phyloP scores from a whole-genome alignment of 2,797 vertebrate genomes.

The Gymnopithys bicolor region DNA sequence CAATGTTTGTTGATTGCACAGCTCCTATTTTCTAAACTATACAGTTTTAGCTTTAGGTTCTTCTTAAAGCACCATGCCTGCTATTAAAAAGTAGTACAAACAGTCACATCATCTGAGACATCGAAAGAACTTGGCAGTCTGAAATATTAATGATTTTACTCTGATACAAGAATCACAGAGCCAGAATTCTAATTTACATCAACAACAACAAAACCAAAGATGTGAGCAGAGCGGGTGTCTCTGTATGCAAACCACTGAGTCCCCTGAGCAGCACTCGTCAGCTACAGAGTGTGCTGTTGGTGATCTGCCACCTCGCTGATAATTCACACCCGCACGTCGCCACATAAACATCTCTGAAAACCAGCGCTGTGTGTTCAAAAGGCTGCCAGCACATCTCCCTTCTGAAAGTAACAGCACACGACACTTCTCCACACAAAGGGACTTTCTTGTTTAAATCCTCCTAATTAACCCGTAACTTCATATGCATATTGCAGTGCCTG shows the following conservation, averaged over 20 bases:
- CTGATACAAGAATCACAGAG: background rate
- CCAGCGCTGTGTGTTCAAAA: background rate
- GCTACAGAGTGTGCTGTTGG: background rate
- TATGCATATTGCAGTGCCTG: conserved; percentile 56
- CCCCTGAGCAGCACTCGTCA: background rate
- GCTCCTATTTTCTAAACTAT: background rate
- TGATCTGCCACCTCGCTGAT: background rate
- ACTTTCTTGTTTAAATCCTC: conserved; percentile 67
- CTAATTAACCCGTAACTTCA: conserved; percentile 71
- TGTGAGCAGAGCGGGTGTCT: background rate
- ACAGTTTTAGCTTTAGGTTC: background rate
- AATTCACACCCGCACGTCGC: background rate
- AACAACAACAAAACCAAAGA: background rate
- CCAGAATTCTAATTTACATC: background rate
- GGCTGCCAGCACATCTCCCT: conserved; percentile 37
- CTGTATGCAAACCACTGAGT: background rate
- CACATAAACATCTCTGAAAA: conserved; percentile 24
- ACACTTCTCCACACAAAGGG: conserved; percentile 51
- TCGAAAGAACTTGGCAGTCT: background rate
- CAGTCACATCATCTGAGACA: background rate
- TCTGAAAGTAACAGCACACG: background rate
- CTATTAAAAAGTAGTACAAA: conserved; percentile 22
- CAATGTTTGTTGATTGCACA: conserved; percentile 15
- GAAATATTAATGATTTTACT: conserved; percentile 5
- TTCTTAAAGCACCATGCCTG: background rate